phyloP scores from a whole-genome alignment of 1,140 invertebrate genomes.

The Pseudobourletiella spinata region DNA sequence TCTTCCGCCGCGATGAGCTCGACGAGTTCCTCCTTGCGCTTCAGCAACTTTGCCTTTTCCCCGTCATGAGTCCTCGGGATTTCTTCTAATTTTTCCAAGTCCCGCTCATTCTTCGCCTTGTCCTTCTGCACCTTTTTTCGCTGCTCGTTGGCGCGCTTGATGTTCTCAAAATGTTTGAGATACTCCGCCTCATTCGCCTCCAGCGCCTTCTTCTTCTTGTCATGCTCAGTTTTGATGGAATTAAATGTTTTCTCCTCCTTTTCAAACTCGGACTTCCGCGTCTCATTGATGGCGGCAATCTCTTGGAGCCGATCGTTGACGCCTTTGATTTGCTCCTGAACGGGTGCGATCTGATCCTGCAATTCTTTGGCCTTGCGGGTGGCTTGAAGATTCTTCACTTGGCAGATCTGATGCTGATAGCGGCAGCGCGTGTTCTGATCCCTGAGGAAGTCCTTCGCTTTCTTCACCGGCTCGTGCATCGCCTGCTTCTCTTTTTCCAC shows the following conservation, averaged over 20 bases:
- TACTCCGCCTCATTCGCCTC: constrained; percentile 22
- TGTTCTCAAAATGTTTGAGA: constrained; percentile 22
- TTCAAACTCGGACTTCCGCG: constrained; percentile 35
- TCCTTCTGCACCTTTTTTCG: constrained; percentile 38
- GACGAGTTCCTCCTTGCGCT: constrained; percentile 47
- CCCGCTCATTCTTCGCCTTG: constrained; percentile 38
- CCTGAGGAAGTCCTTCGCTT: constrained; percentile 40
- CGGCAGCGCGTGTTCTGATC: constrained; percentile 21
- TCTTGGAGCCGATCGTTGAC: constrained; percentile 21
- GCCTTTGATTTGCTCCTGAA: constrained; percentile 14
- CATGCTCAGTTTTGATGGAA: constrained; percentile 35
- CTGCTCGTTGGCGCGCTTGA: constrained; percentile 26
- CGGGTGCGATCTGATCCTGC: constrained; percentile 14
- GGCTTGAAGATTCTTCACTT: constrained; percentile 26
- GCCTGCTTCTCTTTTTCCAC: constrained; percentile 84
- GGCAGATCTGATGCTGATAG: constrained; percentile 42
- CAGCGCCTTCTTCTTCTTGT: constrained; percentile 36
- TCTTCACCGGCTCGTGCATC: constrained; percentile 74
- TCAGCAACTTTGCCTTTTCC: constrained; percentile 61
- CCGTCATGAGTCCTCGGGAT: constrained; percentile 61
- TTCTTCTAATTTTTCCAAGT: constrained; percentile 45
- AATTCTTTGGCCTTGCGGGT: constrained; percentile 13
- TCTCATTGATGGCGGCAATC: constrained; percentile 30
- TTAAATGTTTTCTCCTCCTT: constrained; percentile 35
- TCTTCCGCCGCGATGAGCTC: constrained; percentile 45